Evolutionary conservation across 92 coral and sea anemone species (phyloP).

Genomic region (Desmophyllum pertusum): DNA sequence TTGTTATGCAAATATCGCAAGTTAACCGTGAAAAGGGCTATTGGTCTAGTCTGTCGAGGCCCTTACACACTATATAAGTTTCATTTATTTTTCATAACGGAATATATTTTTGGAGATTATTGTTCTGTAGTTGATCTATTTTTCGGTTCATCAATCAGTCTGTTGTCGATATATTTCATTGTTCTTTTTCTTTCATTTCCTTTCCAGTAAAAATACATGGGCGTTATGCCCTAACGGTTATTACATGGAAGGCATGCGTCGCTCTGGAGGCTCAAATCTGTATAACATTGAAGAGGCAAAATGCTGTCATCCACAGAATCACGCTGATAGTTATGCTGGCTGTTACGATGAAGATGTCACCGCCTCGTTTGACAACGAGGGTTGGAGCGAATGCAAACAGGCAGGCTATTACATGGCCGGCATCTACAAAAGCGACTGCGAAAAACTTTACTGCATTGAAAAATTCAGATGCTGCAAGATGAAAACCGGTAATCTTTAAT

Average conservation of each 20-base stretch:
- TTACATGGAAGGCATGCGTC: slow-evolving; percentile 12
- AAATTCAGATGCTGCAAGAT: slow-evolving; percentile 37
- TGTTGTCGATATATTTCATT: no score
- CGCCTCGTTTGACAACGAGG: not conserved
- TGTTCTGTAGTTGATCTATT: no score
- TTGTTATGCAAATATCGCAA: no score
- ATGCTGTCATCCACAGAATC: slow-evolving; percentile 29
- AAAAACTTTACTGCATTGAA: slow-evolving; percentile 31
- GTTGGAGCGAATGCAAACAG: slow-evolving; percentile 33
- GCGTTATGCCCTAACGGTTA: slow-evolving; percentile 26
- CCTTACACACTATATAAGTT: no score
- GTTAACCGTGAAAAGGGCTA: no score
- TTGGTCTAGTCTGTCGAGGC: no score
- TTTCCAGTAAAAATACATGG: not conserved
- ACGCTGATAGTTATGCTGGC: slow-evolving; percentile 11
- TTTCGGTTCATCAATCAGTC: no score
- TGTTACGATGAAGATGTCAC: slow-evolving; percentile 22
- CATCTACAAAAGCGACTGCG: slow-evolving; percentile 18
- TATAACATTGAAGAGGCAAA: slow-evolving; percentile 5
- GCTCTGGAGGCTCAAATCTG: not conserved
- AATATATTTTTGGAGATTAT: no score
- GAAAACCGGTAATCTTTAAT: slow-evolving; percentile 7
- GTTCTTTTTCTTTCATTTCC: not conserved
- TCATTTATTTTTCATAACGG: no score
- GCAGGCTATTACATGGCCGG: slow-evolving; percentile 37